A percentile compares a stretch with the other conserved stretches of the same genome.
phyloP scores from a whole-genome alignment of 2,113 vertebrate genomes.

The Lota lota region DNA sequence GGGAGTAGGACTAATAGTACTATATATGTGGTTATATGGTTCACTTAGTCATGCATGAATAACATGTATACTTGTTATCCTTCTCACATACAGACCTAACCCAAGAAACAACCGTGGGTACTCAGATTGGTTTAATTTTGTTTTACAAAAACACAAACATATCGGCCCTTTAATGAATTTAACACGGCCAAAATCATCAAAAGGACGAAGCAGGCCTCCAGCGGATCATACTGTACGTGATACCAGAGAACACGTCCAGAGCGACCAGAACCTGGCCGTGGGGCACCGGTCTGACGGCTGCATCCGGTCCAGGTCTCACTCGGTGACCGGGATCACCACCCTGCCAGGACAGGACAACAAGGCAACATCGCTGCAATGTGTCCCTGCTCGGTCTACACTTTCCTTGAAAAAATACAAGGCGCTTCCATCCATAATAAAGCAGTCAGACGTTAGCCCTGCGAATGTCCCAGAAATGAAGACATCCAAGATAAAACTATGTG shows the following conservation, averaged over 20 bases:
- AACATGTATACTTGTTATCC: too few species aligned
- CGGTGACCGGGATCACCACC: constrained; percentile 26
- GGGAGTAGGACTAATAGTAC: too few species aligned
- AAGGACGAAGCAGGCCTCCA: constrained; percentile 74
- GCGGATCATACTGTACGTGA: constrained; percentile 13
- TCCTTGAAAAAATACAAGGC: constrained; percentile 84
- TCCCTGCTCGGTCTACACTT: constrained; percentile 60
- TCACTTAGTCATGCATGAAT: too few species aligned
- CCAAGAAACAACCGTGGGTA: background rate
- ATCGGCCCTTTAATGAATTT: constrained; percentile 70
- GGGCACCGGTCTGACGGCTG: too few species aligned
- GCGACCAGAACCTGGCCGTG: too few species aligned
- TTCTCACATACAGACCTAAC: background rate
- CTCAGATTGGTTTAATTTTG: too few species aligned
- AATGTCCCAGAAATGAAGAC: constrained; percentile 9
- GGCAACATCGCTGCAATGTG: constrained; percentile 60
- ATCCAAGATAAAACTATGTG: constrained; percentile 25
- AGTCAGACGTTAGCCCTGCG: background rate
- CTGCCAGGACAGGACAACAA: constrained; percentile 35
- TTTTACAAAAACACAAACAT: too few species aligned
- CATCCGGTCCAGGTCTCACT: background rate
- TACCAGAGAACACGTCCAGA: constrained; percentile 3
- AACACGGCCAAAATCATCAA: constrained; percentile 86
- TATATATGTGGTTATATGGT: too few species aligned
- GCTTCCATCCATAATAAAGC: constrained; percentile 80